These are phyloP conservation scores for Phylloscopus trochilus DNA, from an alignment of 2,113 vertebrate genomes.

Conservation along the genomic window DNA sequence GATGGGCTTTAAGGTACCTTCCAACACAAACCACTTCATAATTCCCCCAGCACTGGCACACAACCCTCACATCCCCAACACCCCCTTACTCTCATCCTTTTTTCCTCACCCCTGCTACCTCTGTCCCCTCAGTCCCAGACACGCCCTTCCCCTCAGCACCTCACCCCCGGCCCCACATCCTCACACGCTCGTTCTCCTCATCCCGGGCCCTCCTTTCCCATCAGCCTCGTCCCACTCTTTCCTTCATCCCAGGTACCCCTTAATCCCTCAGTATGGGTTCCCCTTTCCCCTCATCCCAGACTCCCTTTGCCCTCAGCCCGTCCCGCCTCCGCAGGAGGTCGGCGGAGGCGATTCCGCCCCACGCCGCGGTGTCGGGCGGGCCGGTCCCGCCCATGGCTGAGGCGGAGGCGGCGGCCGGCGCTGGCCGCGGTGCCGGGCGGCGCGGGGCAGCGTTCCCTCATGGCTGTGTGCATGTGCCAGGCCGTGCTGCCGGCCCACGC, in stretches of 20 bases:
- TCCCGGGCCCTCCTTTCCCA: neutral
- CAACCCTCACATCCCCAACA: neutral
- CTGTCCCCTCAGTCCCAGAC: neutral
- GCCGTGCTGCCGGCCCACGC: constrained; percentile 69
- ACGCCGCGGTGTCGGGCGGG: neutral
- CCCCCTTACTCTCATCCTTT: neutral
- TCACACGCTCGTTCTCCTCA: neutral
- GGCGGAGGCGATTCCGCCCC: neutral
- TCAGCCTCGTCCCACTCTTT: neutral
- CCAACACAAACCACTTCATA: neutral
- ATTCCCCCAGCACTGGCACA: neutral
- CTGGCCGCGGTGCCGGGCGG: neutral
- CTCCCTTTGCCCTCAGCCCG: neutral
- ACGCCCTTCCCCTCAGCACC: too few species aligned
- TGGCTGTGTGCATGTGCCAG: constrained; percentile 69
- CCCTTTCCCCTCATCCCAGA: neutral
- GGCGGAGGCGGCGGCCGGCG: neutral
- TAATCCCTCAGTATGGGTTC: rapidly evolving
- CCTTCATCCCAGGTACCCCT: too few species aligned
- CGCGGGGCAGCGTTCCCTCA: neutral
- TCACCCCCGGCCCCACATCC: neutral
- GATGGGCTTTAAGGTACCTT: rapidly evolving
- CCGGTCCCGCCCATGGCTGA: neutral
- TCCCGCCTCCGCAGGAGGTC: neutral
- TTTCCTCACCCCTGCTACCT: neutral